These are phyloP conservation scores for Nephotettix cincticeps DNA, from an alignment of 1,140 invertebrate genomes.

Conservation along the genomic window DNA sequence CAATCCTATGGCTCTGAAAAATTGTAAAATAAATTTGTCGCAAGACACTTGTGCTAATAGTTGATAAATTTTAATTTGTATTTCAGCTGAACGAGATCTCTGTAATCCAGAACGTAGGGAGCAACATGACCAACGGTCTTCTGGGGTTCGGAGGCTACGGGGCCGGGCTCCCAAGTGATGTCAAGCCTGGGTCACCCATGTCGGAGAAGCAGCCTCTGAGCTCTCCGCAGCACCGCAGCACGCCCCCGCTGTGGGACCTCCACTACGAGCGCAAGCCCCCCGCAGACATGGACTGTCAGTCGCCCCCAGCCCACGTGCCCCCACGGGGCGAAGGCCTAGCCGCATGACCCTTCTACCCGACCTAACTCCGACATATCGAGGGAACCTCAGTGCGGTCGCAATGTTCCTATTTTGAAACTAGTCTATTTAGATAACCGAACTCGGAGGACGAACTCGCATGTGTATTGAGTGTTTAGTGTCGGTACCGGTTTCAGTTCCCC, in stretches of 20 bases:
- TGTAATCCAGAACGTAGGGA: slow-evolving; percentile 53
- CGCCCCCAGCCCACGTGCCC: slow-evolving; percentile 45
- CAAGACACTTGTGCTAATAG: too few relatives aligned
- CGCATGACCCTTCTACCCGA: slow-evolving; percentile 45
- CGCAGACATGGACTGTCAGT: slow-evolving; percentile 48
- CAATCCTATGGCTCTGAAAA: too few relatives aligned
- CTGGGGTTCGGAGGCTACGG: slow-evolving; percentile 30
- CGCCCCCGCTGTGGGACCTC: slow-evolving; percentile 42
- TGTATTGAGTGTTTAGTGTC: not conserved
- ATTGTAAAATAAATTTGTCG: too few relatives aligned
- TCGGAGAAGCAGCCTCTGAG: slow-evolving; percentile 32
- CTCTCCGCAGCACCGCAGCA: slow-evolving; percentile 25
- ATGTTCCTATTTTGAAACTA: slow-evolving; percentile 48
- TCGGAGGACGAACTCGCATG: not conserved
- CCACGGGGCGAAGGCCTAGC: slow-evolving; percentile 53
- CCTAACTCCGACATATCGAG: not conserved
- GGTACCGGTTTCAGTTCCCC: slow-evolving; percentile 9
- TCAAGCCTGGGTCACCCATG: slow-evolving; percentile 32
- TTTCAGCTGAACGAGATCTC: slow-evolving; percentile 64
- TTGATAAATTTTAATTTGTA: too few relatives aligned
- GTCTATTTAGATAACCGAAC: slow-evolving; percentile 34
- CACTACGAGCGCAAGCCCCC: slow-evolving; percentile 40
- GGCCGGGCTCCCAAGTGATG: slow-evolving; percentile 10
- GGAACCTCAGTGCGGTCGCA: slow-evolving; percentile 34
- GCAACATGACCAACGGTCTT: slow-evolving; percentile 38